Base-by-base conservation (phyloP, 2,797 vertebrate genomes). In the Taenioides sp. region DNA sequence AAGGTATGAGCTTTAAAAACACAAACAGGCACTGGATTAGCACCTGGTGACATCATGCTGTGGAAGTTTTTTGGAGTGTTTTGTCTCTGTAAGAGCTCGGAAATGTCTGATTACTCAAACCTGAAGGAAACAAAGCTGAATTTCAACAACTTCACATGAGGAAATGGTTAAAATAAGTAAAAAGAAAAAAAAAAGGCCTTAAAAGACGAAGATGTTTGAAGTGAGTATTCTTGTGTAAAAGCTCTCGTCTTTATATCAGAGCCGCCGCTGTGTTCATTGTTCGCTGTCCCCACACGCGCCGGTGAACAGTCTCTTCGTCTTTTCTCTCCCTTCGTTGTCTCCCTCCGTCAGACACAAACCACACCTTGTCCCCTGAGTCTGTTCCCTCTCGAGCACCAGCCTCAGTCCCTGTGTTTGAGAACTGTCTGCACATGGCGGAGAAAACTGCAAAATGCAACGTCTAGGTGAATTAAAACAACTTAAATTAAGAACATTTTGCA, bases 271-370 rank as follows among this genome's bases (percentile, higher is more conserved):
- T 88, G 88, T 78, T 88, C 87, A 84, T 86, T 80, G 89, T 79
- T 87, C 89, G 81, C 89, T 78, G 85, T 93, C 93, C 91, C 88
- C 88, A 88, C 91, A 84, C 90, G 87, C 86, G 86, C 90, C 85
- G 88, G 82, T 83, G 84, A 80, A 90, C 78, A 72, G 34, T 37
- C 34, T 37, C 34, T 9, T 81, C 84, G 86, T 83, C 84, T 88
- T 89, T 84, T 73, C 68, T 87, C 88, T 88, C 84, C 90, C 84
- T 86, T 71, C 47, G 81, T 75, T 84, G 85, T 86, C 80, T 85
- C 82, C 70, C 77, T 43, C 74, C 69, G 58, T 79, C 79, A 80
- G 81, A 64, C 80, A 70, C 72, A 70, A 71, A 80, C 78, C 78
- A 72, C 6, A 80, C 84, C 80, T 78, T 72, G 73, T 76, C 87